Percentiles rank a stretch among this genome's conserved stretches.
These are phyloP conservation scores for Rhaphigaster nebulosa DNA, from an alignment of 2,888 invertebrate genomes.

Conservation along the genomic window DNA sequence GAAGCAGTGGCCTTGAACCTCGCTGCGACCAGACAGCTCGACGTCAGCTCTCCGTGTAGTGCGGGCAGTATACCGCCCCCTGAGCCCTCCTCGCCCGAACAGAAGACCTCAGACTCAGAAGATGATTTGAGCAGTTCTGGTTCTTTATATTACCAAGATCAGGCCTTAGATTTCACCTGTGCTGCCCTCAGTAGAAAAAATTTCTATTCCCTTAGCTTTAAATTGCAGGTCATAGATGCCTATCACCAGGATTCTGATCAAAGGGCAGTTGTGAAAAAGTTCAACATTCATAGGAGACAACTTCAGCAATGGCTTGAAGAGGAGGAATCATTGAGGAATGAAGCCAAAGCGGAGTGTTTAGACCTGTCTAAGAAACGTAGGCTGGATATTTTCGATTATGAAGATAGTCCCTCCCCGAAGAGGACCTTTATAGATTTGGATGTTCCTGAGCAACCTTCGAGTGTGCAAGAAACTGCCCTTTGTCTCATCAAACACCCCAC, in stretches of 20 bases:
- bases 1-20: constrained; percentile 70
- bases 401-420: constrained; percentile 52
- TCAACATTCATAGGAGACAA: constrained; percentile 71
- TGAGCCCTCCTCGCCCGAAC: constrained; percentile 60
- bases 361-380: constrained; percentile 66
- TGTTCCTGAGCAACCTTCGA: constrained; percentile 56
- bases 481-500: constrained; percentile 69
- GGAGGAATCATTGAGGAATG: constrained; percentile 69
- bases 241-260: constrained; percentile 70
- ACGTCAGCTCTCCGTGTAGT: constrained; percentile 65
- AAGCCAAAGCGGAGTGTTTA: constrained; percentile 66
- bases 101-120: constrained; percentile 66
- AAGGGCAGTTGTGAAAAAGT: constrained; percentile 71
- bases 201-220: constrained; percentile 71
- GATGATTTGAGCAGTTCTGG: constrained; percentile 65
- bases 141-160: constrained; percentile 65
- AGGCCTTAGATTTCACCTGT: constrained; percentile 67
- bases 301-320: constrained; percentile 72
- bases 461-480: constrained; percentile 69
- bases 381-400: constrained; percentile 62
- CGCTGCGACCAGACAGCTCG: constrained; percentile 69
- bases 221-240: constrained; percentile 71
- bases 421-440: constrained; percentile 61
- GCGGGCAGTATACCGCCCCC: constrained; percentile 61
- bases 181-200: constrained; percentile 68